Evolutionary conservation across 1,140 invertebrate genomes (phyloP), one percentile per base, ranked within the genome.

Genomic region (Catajapyx aquilonaris): DNA sequence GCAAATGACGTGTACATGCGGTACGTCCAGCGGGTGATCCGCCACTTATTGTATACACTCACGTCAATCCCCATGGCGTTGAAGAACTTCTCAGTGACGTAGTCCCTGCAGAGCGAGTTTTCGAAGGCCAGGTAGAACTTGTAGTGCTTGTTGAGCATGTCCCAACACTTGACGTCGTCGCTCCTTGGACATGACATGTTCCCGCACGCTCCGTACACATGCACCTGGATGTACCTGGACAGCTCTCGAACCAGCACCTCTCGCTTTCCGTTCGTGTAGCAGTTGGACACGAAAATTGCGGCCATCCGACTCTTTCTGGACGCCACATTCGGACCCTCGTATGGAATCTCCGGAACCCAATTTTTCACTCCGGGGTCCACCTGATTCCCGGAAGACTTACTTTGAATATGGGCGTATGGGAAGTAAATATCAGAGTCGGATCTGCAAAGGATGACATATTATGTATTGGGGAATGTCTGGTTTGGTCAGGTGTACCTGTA

Each of bases 181-280:
- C 13, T 23, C 7, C 20, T 16, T n/a, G 35, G 23, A 15, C 44
- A 42, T 11, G 9, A 20, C 20, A 42, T 21, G 23, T 43, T 39
- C 3, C 46, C 44, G 43, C 64, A 67, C 0, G 37, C 44, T n/a
- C 64, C 64, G 38, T 56, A 66, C 22, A 64, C 54, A 45, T 66
- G 63, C 10, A 66, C 57, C 7, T 44, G 37, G 13, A 66, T 54
- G n/a, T n/a, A n/a, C 36, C 56, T 48, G 4, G 46, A 28, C 9
- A 65, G 44, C 34, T 60, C 46, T 28, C 43, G 38, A 4, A 51
- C 56, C 23, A 48, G 50, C 3, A 41, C 38, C 34, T 50, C 50
- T 13, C 51, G 31, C 15, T 45, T 28, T 28, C 44, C 45, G 9
- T 32, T 11, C 1, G 48, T 43, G 7, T 43, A 35, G 23, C 51